Evolutionary conservation across 2,888 invertebrate species (phyloP).

Genomic region (Lycophotia porphyrea): DNA sequence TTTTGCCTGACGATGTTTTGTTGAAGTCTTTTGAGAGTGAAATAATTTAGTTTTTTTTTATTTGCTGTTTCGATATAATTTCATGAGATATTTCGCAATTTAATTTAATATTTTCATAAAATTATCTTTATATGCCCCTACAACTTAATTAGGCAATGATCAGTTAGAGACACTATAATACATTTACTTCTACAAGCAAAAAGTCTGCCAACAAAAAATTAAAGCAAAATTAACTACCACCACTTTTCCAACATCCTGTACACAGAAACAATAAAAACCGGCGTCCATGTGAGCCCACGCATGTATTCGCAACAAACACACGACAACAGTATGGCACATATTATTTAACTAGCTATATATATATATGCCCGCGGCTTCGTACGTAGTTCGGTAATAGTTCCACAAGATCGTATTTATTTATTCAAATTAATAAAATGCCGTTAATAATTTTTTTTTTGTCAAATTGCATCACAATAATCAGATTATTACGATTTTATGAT

Average conservation of each 20-base stretch:
- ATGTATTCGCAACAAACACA: slow-evolving; percentile 56
- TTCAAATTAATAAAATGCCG: no score
- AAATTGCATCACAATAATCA: no score
- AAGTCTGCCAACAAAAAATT: background rate
- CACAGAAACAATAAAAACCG: slow-evolving; percentile 52
- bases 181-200: background rate
- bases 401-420: background rate
- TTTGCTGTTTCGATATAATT: no score
- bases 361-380: background rate
- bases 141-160: background rate
- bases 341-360: slow-evolving; percentile 44
- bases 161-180: background rate
- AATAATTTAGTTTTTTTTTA: no score
- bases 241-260: slow-evolving; percentile 41
- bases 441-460: no score
- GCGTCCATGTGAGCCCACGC: slow-evolving; percentile 54
- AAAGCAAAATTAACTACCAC: background rate
- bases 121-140: background rate
- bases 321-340: slow-evolving; percentile 15
- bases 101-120: background rate
- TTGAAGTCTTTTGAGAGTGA: no score
- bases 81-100: no score
- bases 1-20: no score
- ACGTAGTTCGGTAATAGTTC: background rate
- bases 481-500: no score